Evolutionary conservation across 2,888 invertebrate genomes (phyloP).

Genomic region (Bellardia bayeri): DNA sequence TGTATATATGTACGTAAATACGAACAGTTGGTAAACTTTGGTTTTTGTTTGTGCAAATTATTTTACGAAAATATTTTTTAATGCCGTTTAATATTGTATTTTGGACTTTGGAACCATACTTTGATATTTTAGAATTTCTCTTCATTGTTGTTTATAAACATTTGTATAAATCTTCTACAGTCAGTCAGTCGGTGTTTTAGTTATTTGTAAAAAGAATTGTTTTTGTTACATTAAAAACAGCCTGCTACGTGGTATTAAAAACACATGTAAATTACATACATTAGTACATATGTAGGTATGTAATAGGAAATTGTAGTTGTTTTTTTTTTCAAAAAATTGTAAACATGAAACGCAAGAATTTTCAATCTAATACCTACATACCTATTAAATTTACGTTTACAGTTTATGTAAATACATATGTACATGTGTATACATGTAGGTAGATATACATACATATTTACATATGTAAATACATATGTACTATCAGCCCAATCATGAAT

Average conservation of each 20-base stretch:
- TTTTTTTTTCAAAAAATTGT: not conserved
- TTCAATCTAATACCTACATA: too few relatives aligned
- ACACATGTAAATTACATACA: too few relatives aligned
- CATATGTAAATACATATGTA: too few relatives aligned
- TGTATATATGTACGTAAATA: not conserved
- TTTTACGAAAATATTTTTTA: slow-evolving; percentile 3
- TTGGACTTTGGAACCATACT: slow-evolving; percentile 43
- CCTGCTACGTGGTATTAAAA: too few relatives aligned
- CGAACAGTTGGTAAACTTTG: not conserved
- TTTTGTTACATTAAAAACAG: not conserved
- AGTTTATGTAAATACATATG: not conserved
- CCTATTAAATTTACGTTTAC: too few relatives aligned
- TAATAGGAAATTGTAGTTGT: not conserved
- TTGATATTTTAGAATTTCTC: slow-evolving; percentile 30
- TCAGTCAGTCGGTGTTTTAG: not conserved
- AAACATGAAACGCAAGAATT: too few relatives aligned
- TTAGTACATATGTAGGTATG: too few relatives aligned
- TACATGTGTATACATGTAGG: not conserved
- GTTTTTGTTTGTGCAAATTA: slow-evolving; percentile 23
- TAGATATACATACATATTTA: too few relatives aligned
- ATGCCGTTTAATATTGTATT: not conserved
- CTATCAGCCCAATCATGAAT: too few relatives aligned
- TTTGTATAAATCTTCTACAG: not conserved
- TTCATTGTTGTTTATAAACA: not conserved
- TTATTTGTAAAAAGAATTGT: not conserved